Percentiles rank a stretch among this genome's conserved stretches.
Conservation (phyloP, 2,797 vertebrate species). For the Macrochelys suwanniensis region DNA sequence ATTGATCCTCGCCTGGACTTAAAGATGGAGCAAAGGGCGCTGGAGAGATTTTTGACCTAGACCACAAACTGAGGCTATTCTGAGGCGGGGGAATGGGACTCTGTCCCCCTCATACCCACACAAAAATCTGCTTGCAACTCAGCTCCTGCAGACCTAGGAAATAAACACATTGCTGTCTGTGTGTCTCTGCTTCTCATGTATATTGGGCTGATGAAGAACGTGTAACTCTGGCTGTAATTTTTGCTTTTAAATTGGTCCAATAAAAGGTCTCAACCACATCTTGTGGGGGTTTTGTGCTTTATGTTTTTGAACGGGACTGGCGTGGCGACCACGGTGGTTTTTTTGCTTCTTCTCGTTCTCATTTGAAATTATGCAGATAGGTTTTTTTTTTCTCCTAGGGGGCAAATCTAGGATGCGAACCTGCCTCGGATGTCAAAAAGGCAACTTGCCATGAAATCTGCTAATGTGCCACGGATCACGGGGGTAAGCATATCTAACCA, state of each 20-base stretch:
- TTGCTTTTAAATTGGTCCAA: slow-evolving; percentile 77
- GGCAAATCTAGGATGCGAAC: slow-evolving; percentile 63
- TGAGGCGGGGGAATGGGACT: slow-evolving; percentile 56
- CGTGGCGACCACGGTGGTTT: background rate
- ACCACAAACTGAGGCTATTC: slow-evolving; percentile 57
- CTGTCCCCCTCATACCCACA: slow-evolving; percentile 33
- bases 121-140: slow-evolving; percentile 26
- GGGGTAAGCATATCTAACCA: slow-evolving; percentile 80
- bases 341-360: slow-evolving; percentile 58
- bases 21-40: slow-evolving; percentile 80
- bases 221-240: slow-evolving; percentile 74
- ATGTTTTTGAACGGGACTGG: slow-evolving; percentile 65
- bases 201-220: slow-evolving; percentile 68
- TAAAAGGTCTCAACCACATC: slow-evolving; percentile 81
- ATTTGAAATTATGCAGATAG: slow-evolving; percentile 78
- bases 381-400: slow-evolving; percentile 72
- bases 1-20: slow-evolving; percentile 83
- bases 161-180: slow-evolving; percentile 59
- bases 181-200: slow-evolving; percentile 57
- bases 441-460: slow-evolving; percentile 77
- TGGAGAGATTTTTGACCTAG: slow-evolving; percentile 76
- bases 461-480: slow-evolving; percentile 75
- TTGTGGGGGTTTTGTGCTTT: slow-evolving; percentile 66
- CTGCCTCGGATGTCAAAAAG: slow-evolving; percentile 73
- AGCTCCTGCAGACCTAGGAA: slow-evolving; percentile 56